Base-by-base conservation (phyloP, 2,113 vertebrate species). In the Murina feae region DNA sequence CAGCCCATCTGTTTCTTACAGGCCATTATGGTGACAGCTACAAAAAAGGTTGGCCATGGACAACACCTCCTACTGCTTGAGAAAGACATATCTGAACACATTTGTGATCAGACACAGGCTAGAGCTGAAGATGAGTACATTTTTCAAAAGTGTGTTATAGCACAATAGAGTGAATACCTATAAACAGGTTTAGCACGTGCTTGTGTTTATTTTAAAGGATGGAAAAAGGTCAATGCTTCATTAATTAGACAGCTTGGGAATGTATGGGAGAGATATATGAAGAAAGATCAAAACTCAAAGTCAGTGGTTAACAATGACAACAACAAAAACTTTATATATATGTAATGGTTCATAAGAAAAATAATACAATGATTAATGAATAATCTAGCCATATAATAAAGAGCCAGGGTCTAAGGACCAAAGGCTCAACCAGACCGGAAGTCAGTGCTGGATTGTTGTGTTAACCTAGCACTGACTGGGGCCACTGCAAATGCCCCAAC, bases 1-100 rank as follows among this genome's bases (percentile, higher is more conserved):
- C 32, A 37, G 58, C 65, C 49, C 92, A 86, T 95, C 85, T 93
- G 49, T 95, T 90, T 96, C 86, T 74, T 87, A 58, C 39, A 51
- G 63, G 69, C 66, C 49, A 76, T 86, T 25, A 30, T 20, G 37
- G 35, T 95, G 94, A 97, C 79, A 93, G 85, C n/a, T 79, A 65
- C 69, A 86, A 9, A 76, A 78, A 65, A 63, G 60, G 44, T 0
- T 76, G 74, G 47, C 88, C 72, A 14, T 76, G 95, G 85, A 63
- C 72, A 83, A 51, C 18, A 66, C 60, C n/a, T 75, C 72, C 32
- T 86, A 74, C 58, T 96, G 87, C 69, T 78, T 28, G 37, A 44
- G 85, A 74, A 94, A 79, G 90, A 88, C 53, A 60, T 63, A 82
- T 68, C 78, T 83, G 63, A 63, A 30, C 81, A 7, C 14, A n/a